Evolutionary conservation across 2,113 vertebrate genomes (phyloP).

Genomic region (Capreolus pygargus): DNA sequence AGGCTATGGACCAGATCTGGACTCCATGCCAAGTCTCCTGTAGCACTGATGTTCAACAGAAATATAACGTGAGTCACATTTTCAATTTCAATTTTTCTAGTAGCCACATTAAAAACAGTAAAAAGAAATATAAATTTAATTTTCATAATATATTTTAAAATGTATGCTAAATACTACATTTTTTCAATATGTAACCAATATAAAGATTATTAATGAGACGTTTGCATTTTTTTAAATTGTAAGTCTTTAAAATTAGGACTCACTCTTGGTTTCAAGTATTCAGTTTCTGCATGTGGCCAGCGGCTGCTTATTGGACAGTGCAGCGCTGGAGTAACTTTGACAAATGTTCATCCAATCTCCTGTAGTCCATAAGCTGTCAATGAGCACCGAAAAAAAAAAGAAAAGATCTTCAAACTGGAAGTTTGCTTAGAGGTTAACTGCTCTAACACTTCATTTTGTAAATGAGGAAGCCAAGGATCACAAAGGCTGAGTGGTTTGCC

Average conservation of each 20-base stretch:
- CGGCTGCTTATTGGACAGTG: rapidly evolving
- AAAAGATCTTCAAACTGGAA: neutral
- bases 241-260: neutral
- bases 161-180: neutral
- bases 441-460: neutral
- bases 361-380: neutral
- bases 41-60: neutral
- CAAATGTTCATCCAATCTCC: neutral
- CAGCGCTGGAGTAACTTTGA: neutral
- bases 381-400: neutral
- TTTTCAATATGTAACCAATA: neutral
- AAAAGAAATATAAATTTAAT: neutral
- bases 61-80: neutral
- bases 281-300: rapidly evolving
- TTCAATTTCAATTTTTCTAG: neutral
- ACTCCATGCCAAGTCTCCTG: neutral
- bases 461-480: neutral
- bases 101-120: neutral
- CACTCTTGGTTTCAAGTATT: neutral
- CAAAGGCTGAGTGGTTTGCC: neutral
- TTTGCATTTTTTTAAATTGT: neutral
- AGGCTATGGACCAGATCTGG: neutral
- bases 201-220: neutral
- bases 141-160: neutral
- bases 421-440: neutral